These are phyloP conservation scores for Triplophysa yarkandensis DNA, from an alignment of 2,797 vertebrate genomes.

Conservation along the genomic window DNA sequence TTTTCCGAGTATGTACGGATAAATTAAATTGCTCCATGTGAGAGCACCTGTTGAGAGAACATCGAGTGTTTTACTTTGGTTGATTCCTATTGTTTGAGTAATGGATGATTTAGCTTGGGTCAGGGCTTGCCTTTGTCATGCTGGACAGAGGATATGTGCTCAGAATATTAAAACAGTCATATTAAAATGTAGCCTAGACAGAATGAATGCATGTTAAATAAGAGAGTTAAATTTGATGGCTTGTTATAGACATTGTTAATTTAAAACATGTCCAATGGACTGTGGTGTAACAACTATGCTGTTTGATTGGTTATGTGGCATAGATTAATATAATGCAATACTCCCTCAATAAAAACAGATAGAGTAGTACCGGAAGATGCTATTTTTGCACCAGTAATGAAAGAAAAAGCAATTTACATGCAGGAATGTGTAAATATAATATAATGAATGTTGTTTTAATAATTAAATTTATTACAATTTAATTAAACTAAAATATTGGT, in stretches of 20 bases:
- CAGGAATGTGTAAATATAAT: too few relatives aligned
- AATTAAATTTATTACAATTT: too few relatives aligned
- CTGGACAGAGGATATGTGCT: neutral
- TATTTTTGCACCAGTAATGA: too few relatives aligned
- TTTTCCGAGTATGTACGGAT: neutral
- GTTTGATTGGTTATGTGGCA: neutral
- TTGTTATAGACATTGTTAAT: neutral
- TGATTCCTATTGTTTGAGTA: conserved; percentile 1
- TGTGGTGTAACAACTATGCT: neutral
- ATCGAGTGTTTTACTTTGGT: neutral
- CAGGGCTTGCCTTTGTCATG: neutral
- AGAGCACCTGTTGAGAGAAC: conserved; percentile 30
- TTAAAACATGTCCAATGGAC: neutral
- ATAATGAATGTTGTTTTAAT: too few relatives aligned
- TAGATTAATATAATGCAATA: neutral
- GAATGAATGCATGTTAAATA: neutral
- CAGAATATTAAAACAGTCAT: neutral
- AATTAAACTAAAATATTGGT: too few relatives aligned
- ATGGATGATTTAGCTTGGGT: neutral
- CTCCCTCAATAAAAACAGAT: neutral
- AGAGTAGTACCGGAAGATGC: too few relatives aligned
- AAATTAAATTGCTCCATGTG: conserved; percentile 17
- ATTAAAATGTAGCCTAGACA: neutral
- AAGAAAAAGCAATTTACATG: too few relatives aligned
- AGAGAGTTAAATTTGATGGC: neutral